Base-by-base conservation (phyloP, 2,888 invertebrate genomes). In the Eucera pruinosa region DNA sequence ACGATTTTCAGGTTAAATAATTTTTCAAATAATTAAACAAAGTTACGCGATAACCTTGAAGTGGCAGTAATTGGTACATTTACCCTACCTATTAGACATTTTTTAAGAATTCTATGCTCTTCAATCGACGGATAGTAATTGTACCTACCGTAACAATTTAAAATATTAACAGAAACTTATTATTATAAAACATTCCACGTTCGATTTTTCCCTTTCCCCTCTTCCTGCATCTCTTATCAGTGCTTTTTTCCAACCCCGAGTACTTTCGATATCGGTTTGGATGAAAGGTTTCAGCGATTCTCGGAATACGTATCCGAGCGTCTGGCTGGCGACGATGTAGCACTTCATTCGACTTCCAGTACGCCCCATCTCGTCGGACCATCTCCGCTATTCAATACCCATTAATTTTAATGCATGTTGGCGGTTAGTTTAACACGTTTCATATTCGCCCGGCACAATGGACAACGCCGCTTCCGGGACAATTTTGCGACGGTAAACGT, bases 401-500 rank as follows among this genome's bases (percentile, higher is more conserved):
- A 89, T 89, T 89, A 89, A 90, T 88, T 89, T 89, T 89, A 89
- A 89, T 90, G 88, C 83, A 85, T 81, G 85, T 82, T 81, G 80
- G 83, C 84, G 87, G 85, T 86, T 85, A 86, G 84, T 87, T 87
- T 85, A 86, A 86, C 87, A 83, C 87, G 88, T 88, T 85, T 84
- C 82, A 76, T 84, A 82, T 77, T 80, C 85, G 67, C 30, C 41
- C 61, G 55, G 36, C 74, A 87, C 88, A 88, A 86, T 85, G 81
- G 78, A 73, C 78, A 72, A 15, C 30, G 13, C 9, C 41, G 71
- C 68, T 60, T 73, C 73, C 76, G 76, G 74, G 79, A 82, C 86
- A 82, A 87, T 88, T 86, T 82, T 81, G 71, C 81, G 69, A 81
- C 78, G 73, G 57, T 68, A 75, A 82, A 79, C 78, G 81, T 83